Evolutionary conservation across 2,113 vertebrate species (phyloP).

Genomic region (Thamnaconus septentrionalis): DNA sequence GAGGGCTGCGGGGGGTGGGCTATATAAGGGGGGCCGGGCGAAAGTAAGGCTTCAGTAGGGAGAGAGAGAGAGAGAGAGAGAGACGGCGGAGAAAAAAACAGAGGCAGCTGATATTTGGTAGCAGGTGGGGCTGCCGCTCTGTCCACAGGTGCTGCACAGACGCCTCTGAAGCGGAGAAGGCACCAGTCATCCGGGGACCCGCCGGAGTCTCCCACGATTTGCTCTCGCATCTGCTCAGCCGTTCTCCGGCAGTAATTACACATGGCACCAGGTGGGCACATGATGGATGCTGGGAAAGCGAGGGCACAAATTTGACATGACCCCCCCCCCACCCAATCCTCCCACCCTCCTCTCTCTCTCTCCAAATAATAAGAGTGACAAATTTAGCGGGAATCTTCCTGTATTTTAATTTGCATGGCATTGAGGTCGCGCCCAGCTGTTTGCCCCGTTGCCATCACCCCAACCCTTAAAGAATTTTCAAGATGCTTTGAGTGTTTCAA

Average conservation of each 20-base stretch:
- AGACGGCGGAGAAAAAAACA: constrained; percentile 26
- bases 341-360: no score
- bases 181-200: constrained; percentile 66
- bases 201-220: constrained; percentile 59
- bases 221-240: constrained; percentile 79
- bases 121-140: constrained; percentile 52
- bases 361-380: no score
- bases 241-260: constrained; percentile 76
- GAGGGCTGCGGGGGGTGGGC: constrained; percentile 16
- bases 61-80: constrained; percentile 5
- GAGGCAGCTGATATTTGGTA: constrained; percentile 65
- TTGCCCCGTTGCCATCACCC: neutral
- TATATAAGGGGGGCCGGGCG: no score
- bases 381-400: no score
- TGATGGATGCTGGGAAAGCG: constrained; percentile 68
- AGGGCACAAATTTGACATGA: constrained; percentile 49
- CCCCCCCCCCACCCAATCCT: no score
- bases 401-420: constrained; percentile 21
- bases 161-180: constrained; percentile 62
- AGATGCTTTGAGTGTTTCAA: constrained; percentile 58
- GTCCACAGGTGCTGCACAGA: constrained; percentile 80
- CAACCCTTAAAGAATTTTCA: constrained; percentile 43
- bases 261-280: constrained; percentile 65
- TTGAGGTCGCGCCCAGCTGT: constrained; percentile 33
- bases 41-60: no score